Conservation (phyloP, 2,797 vertebrate genomes). For the Sebastes umbrosus region DNA sequence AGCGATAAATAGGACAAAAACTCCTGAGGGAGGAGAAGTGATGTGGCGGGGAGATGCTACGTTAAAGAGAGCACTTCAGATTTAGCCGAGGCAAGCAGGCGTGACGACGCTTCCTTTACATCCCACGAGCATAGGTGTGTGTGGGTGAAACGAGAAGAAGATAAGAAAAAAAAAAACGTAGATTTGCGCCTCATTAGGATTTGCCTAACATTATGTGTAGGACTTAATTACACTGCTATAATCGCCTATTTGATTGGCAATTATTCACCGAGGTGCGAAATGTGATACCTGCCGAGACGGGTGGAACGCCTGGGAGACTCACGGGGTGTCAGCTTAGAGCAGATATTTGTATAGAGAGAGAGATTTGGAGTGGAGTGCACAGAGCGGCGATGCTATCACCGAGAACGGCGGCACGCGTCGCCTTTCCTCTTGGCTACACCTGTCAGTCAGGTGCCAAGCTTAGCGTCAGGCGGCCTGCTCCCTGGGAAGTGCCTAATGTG, state of each 20-base stretch:
- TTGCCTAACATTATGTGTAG: constrained; percentile 66
- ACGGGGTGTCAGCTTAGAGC: constrained; percentile 50
- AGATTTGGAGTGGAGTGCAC: constrained; percentile 46
- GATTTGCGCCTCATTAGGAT: constrained; percentile 68
- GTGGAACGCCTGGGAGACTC: constrained; percentile 52
- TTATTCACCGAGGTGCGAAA: constrained; percentile 80
- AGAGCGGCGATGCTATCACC: constrained; percentile 72
- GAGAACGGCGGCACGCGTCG: constrained; percentile 56
- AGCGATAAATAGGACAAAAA: constrained; percentile 76
- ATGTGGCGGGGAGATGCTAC: constrained; percentile 43
- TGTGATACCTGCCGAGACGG: constrained; percentile 64
- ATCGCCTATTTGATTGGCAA: constrained; percentile 75
- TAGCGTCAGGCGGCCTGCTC: constrained; percentile 55
- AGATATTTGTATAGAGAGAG: constrained; percentile 47
- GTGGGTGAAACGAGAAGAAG: constrained; percentile 53
- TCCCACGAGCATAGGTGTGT: constrained; percentile 47
- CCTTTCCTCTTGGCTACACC: constrained; percentile 80
- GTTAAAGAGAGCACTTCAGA: constrained; percentile 49
- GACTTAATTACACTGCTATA: constrained; percentile 79
- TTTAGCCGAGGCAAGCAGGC: constrained; percentile 55
- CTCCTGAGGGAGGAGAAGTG: constrained; percentile 48
- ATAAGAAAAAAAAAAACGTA: constrained; percentile 39
- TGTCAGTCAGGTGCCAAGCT: constrained; percentile 80
- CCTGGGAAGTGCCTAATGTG: constrained; percentile 41
- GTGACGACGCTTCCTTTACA: constrained; percentile 54